Evolutionary conservation across 2,113 vertebrate species (phyloP).

Genomic region (Anser brachyrhynchus): DNA sequence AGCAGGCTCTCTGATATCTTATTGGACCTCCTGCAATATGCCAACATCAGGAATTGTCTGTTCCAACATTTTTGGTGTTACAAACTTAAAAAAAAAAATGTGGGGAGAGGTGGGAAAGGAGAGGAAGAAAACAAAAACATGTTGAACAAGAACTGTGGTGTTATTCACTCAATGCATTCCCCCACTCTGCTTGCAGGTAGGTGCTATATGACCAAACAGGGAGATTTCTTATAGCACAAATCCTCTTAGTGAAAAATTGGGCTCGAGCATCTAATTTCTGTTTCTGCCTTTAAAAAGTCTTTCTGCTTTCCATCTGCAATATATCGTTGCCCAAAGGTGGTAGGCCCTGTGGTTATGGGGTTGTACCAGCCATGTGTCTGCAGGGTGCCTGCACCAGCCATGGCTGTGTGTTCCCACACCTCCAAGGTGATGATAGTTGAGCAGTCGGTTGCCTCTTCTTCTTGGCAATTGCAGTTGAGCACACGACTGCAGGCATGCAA

Average conservation of each 20-base stretch:
- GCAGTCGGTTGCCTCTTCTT: background rate
- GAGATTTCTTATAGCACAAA: background rate
- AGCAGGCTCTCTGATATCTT: background rate
- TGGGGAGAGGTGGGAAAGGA: background rate
- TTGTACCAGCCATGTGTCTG: too few species aligned
- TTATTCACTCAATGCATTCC: background rate
- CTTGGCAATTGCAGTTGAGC: background rate
- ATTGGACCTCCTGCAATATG: background rate
- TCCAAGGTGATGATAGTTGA: background rate
- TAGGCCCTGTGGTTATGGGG: too few species aligned
- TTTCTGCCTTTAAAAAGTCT: background rate
- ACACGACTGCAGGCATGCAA: background rate
- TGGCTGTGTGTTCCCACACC: accelerated
- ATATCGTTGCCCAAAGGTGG: background rate
- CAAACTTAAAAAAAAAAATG: background rate
- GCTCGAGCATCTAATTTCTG: background rate
- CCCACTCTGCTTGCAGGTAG: background rate
- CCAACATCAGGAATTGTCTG: background rate
- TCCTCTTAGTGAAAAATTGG: background rate
- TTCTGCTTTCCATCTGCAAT: background rate
- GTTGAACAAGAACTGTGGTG: background rate
- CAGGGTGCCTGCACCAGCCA: too few species aligned
- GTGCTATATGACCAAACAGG: background rate
- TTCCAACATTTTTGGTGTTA: background rate
- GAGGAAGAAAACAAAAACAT: background rate